Base-by-base conservation (phyloP, 1,140 invertebrate species). In the Mizuhopecten yessoensis region DNA sequence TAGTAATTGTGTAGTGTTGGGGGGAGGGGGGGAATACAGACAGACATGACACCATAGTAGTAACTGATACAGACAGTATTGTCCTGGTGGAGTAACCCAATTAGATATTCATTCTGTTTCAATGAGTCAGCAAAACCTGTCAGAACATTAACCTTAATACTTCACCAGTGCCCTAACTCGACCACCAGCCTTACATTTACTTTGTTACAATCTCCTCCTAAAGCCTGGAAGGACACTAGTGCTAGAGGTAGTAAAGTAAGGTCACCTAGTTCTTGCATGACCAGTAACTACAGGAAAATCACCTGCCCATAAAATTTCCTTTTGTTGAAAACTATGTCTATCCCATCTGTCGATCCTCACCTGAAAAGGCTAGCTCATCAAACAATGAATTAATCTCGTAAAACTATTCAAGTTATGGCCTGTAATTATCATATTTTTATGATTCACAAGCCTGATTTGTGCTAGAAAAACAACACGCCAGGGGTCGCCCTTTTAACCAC, bases 251-350 rank as follows among this genome's bases (percentile, higher is more conserved):
- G n/a, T 11, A 29, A 17, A 75, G 29, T 75, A 75, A 75, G 57
- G 57, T 75, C 57, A 75, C 57, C 57, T 29, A 75, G n/a, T 75
- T 75, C n/a, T 75, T 5, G 57, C 23, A 75, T 29, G 57, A 29
- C 57, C n/a, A 75, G 5, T 5, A 75, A 23, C 13, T 39, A 75
- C 23, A 3, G 9, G 9, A 75, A 75, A 75, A 75, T 75, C 57
- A 75, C 57, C n/a, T 3, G n/a, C 0, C 57, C 57, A 75, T 75
- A 75, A 75, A 75, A 75, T 17, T 75, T 75, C n/a, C 57, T 75
- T 75, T 75, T 75, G 57, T 75, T n/a, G 57, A 75, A 75, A 75
- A 29, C 57, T 75, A 75, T 75, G 57, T 75, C 57, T 29, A 75
- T 75, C 57, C 57, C 57, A 75, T 75, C 57, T 75, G 57, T 13